Evolutionary conservation across 2,113 vertebrate species (phyloP).

Genomic region (Rallus limicola): DNA sequence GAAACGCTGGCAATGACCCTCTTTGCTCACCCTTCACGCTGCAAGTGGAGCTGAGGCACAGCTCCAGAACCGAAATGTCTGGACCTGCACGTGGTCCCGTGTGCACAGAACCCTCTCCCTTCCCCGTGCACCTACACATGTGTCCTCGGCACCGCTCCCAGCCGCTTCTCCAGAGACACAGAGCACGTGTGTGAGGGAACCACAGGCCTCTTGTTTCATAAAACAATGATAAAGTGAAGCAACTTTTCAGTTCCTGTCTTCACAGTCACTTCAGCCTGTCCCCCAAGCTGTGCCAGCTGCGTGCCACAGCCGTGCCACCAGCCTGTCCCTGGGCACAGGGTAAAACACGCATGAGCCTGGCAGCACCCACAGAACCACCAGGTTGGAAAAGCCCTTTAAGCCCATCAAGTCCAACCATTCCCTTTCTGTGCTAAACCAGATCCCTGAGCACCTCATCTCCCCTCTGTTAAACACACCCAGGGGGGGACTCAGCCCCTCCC

Average conservation of each 20-base stretch:
- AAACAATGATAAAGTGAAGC: neutral
- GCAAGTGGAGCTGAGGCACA: neutral
- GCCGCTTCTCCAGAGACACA: neutral
- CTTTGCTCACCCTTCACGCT: neutral
- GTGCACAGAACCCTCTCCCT: neutral
- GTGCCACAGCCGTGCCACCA: neutral
- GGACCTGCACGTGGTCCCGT: too few species aligned
- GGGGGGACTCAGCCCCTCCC: too few species aligned
- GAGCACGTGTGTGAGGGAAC: neutral
- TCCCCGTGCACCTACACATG: rapidly evolving
- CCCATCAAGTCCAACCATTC: too few species aligned
- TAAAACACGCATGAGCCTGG: neutral
- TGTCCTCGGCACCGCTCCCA: neutral
- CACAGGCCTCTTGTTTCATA: neutral
- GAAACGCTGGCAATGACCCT: neutral
- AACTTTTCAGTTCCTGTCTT: neutral
- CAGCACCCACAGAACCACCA: too few species aligned
- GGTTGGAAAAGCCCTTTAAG: too few species aligned
- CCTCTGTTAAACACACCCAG: too few species aligned
- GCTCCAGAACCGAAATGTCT: neutral
- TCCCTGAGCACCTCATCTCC: too few species aligned
- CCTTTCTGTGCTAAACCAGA: too few species aligned
- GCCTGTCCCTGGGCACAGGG: neutral
- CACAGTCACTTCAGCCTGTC: neutral
- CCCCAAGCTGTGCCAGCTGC: neutral